Evolutionary conservation across 1,140 invertebrate genomes (phyloP).

Genomic region (Drosophila insularis): DNA sequence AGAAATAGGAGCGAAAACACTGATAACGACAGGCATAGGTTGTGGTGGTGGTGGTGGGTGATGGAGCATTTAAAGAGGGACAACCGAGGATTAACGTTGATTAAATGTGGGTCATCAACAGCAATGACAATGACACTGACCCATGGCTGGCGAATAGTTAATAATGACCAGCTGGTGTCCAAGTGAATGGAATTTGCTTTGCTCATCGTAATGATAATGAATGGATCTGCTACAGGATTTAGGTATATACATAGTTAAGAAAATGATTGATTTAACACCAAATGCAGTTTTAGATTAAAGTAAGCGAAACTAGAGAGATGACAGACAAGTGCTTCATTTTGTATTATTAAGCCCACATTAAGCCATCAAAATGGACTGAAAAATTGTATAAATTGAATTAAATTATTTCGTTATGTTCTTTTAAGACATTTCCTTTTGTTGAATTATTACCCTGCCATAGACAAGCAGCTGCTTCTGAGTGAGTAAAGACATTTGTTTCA

Average conservation of each 20-base stretch:
- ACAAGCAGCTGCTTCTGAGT: constrained; percentile 36
- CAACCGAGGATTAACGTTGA: constrained; percentile 56
- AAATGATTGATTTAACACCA: constrained; percentile 38
- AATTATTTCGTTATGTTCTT: constrained; percentile 5
- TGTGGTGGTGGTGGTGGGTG: background rate
- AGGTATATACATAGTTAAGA: background rate
- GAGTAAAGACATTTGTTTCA: constrained; percentile 61
- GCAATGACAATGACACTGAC: constrained; percentile 41
- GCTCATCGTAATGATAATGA: constrained; percentile 46
- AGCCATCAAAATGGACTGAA: constrained; percentile 26
- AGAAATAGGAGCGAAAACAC: background rate
- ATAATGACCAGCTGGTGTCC: constrained; percentile 41
- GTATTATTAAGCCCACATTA: constrained; percentile 26
- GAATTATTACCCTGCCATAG: constrained; percentile 37
- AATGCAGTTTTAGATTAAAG: constrained; percentile 21
- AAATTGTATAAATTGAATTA: background rate
- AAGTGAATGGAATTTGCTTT: constrained; percentile 32
- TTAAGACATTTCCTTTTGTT: constrained; percentile 17
- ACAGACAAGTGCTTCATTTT: constrained; percentile 19
- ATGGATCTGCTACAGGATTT: constrained; percentile 25
- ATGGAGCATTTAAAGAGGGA: constrained; percentile 5
- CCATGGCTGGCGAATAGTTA: constrained; percentile 9
- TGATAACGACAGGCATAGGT: background rate
- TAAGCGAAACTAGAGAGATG: background rate
- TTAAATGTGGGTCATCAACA: constrained; percentile 73